Conservation (phyloP, 2,888 invertebrate species). For the Synanthedon vespiformis region DNA sequence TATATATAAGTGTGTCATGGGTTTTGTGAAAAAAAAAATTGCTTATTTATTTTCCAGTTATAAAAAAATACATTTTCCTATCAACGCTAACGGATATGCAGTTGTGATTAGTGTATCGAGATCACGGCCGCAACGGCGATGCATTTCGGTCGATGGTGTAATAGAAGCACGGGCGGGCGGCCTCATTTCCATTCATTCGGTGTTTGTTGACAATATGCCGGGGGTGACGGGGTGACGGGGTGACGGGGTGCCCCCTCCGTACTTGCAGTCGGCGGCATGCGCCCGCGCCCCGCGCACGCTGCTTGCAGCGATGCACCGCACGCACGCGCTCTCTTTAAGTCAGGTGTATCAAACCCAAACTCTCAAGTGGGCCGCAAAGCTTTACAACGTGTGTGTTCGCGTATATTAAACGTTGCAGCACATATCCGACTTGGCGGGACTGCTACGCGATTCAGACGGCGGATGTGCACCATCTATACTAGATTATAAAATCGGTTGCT, state of each 20-base stretch:
- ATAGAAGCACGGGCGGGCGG: constrained; percentile 24
- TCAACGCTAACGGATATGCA: constrained; percentile 3
- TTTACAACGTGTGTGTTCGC: no score
- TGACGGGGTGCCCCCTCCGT: constrained; percentile 13
- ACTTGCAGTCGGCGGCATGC: constrained; percentile 43
- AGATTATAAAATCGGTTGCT: no score
- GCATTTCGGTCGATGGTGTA: constrained; percentile 18
- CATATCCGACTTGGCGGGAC: neutral
- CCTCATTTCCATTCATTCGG: constrained; percentile 57
- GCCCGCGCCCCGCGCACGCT: constrained; percentile 38
- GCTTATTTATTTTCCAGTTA: constrained; percentile 1
- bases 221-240: constrained; percentile 32
- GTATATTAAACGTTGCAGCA: no score
- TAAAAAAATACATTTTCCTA: constrained; percentile 6
- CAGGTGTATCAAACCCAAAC: no score
- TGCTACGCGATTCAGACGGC: neutral
- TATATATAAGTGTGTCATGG: no score
- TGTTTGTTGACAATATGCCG: constrained; percentile 55
- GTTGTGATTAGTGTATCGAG: constrained; percentile 5
- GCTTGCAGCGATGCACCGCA: constrained; percentile 24
- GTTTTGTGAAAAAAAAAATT: no score
- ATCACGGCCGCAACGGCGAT: constrained; percentile 14
- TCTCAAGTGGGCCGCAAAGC: no score
- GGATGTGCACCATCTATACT: no score
- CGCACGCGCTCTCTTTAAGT: constrained; percentile 1